Evolutionary conservation across 2,888 invertebrate genomes (phyloP).

Genomic region (Melinopterus prodromus): DNA sequence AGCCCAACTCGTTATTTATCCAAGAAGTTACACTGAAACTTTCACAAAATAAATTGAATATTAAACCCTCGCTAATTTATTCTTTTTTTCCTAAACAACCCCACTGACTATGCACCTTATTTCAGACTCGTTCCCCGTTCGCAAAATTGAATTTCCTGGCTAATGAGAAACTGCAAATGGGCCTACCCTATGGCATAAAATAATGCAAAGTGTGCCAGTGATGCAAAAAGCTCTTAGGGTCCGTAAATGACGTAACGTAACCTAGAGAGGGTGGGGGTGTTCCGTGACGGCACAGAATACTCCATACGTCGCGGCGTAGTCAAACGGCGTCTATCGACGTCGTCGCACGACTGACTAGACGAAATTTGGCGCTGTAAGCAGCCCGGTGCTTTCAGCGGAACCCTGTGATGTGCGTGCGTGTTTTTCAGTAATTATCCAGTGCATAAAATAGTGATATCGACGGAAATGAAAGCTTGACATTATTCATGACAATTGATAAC

Average conservation of each 20-base stretch:
- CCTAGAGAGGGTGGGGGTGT: conserved; percentile 43
- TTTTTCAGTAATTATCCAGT: neutral
- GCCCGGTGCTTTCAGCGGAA: neutral
- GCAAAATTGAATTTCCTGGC: neutral
- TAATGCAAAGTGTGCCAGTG: neutral
- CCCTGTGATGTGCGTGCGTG: neutral
- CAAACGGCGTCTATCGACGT: conserved; percentile 36
- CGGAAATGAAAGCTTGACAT: neutral
- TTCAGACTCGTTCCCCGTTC: neutral
- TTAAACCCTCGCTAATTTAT: neutral
- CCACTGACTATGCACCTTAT: too few species aligned
- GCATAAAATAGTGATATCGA: conserved; percentile 13
- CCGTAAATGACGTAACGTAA: conserved; percentile 43
- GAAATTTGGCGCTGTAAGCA: conserved; percentile 20
- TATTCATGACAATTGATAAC: conserved; percentile 7
- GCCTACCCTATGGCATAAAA: neutral
- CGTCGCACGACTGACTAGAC: conserved; percentile 17
- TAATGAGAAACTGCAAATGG: neutral
- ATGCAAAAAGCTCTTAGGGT: conserved; percentile 19
- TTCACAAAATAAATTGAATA: neutral
- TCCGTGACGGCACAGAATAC: conserved; percentile 31
- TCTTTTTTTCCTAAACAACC: too few species aligned
- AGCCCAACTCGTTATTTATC: too few species aligned
- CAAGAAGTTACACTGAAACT: too few species aligned
- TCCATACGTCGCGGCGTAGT: conserved; percentile 40